Evolutionary conservation across 2,113 vertebrate species (phyloP).

Genomic region (Siphamia tubifer): DNA sequence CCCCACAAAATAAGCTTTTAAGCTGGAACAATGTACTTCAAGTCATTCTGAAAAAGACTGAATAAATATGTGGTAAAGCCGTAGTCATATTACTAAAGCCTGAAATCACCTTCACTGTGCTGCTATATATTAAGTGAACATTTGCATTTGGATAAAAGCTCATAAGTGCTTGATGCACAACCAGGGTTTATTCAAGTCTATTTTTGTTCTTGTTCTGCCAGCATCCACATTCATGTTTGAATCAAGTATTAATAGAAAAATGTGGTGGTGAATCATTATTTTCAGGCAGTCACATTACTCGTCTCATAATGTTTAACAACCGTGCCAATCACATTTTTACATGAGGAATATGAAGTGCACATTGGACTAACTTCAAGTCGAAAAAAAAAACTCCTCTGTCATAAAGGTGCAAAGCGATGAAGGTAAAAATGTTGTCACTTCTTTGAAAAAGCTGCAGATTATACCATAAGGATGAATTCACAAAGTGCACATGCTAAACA

Average conservation of each 20-base stretch:
- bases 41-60: neutral
- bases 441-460: neutral
- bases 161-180: neutral
- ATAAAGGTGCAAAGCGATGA: neutral
- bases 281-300: constrained; percentile 41
- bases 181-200: neutral
- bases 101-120: no score
- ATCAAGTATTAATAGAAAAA: constrained; percentile 27
- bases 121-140: neutral
- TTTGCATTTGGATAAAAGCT: no score
- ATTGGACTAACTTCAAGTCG: neutral
- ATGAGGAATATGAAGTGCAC: neutral
- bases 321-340: constrained; percentile 23
- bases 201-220: constrained; percentile 20
- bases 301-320: constrained; percentile 42
- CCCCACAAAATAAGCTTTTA: neutral
- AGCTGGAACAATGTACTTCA: neutral
- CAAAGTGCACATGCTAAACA: neutral
- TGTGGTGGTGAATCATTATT: constrained; percentile 43
- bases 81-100: no score
- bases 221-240: constrained; percentile 19
- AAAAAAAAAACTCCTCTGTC: neutral
- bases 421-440: neutral
- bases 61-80: no score
- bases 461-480: neutral